Evolutionary conservation across 2,113 vertebrate genomes (phyloP), one percentile per base, ranked within the genome.

Genomic region (Syngnathus scovelli): DNA sequence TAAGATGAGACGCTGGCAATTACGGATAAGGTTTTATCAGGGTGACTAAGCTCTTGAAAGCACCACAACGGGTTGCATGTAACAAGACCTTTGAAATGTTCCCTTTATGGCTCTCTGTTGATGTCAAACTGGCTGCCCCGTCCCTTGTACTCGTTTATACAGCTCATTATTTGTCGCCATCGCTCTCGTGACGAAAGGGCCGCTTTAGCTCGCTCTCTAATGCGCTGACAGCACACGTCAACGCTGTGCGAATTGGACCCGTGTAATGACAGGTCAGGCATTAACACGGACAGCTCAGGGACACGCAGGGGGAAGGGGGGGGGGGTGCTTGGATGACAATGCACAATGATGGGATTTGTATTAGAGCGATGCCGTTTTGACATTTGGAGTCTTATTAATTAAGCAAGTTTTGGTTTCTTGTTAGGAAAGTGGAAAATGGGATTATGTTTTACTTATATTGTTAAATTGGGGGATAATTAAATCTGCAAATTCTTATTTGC

Each of bases 181-280:
- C 56, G 18, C 61, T 72, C 64, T 67, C 44, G 8, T 78, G 73
- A 78, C 76, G 70, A 80, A 80, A 79, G 36, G 63, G 67, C 68
- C 79, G 66, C 81, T 80, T 85, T 74, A 33, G 70, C 71, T 83
- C 38, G 39, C 15, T 4, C 70, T 71, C 81, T 89, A 85, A 87
- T 87, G 83, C 51, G 79, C 76, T 62, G 87, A 87, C 87, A 87
- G 80, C 78, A 73, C 51, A 44, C 75, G 86, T 90, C 90, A 89
- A 85, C 86, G 75, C 85, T 33, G 67, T 54, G 52, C 41, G 82
- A 65, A 82, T 76, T 83, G 80, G 77, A 78, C 68, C 27, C 11
- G 69, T 77, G 66, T 85, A 85, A 79, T 87, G 84, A 90, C 77
- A 85, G 74, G 76, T 82, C 79, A 77, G 87, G 76, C 81, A 79